Base-by-base conservation (phyloP, 2,113 vertebrate species). In the Urocitellus parryii region DNA sequence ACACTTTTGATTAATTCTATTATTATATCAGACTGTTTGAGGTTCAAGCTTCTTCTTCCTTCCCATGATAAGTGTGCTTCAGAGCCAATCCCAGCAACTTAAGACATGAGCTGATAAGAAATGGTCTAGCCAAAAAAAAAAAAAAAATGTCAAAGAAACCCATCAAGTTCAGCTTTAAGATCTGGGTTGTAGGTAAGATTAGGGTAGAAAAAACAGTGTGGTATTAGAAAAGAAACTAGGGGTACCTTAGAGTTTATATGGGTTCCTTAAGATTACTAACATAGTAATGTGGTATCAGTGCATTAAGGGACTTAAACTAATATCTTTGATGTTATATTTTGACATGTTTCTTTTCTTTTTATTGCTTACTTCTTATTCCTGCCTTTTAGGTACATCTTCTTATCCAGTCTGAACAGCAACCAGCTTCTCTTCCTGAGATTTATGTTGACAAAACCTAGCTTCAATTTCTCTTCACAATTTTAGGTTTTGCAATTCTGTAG, bases 261-360 rank as follows among this genome's bases (percentile, higher is more conserved):
- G 3, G 2, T 87, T 78, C 34, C 63, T 95, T 88, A 92, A 77
- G 85, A 85, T 86, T 89, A 53, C 3, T 92, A 56, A 51, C 1
- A 32, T 25, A 13, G 22, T 92, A 56, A 42, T 4, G 25, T 32
- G 17, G 13, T 86, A 94, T 67, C 27, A 63, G 4, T n/a, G 58
- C 87, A 58, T 37, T 91, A 89, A 96, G 24, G 90, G 34, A 80
- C 16, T 86, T 1, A 78, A 83, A 24, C 78, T 73, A 78, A 63
- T 88, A 65, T n/a, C 32, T 73, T 56, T 86, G 16, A 61, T 90
- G 32, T 42, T 72, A 8, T 39, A 8, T 11, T 88, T 77, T 76
- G 16, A 74, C 63, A 81, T 81, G 1, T 84, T 82, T 81, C 24
- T 80, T 77, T 61, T 61, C 18, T 53, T 77, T 82, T 92, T 91